Evolutionary conservation across 2,888 invertebrate species (phyloP).

Genomic region (Epiblema foenella): DNA sequence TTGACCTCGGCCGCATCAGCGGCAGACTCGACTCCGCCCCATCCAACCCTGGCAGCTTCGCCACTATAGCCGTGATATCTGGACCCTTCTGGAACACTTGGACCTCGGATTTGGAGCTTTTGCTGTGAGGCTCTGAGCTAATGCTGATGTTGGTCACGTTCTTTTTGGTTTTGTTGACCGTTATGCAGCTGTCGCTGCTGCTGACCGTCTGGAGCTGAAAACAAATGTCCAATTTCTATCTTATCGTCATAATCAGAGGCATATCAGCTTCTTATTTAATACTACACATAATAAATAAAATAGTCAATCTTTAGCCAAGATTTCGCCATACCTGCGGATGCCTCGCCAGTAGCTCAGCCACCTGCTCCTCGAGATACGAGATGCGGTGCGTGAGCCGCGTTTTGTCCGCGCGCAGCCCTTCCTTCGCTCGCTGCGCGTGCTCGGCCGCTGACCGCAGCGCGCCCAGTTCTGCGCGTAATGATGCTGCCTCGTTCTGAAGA

Average conservation of each 20-base stretch:
- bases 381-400: slow-evolving; percentile 94
- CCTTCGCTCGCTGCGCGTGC: slow-evolving; percentile 86
- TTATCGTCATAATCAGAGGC: not conserved
- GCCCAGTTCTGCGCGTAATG: slow-evolving; percentile 85
- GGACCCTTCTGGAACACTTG: slow-evolving; percentile 92
- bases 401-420: slow-evolving; percentile 90
- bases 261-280: not conserved
- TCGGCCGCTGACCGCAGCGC: slow-evolving; percentile 86
- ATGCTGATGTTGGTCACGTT: slow-evolving; percentile 90
- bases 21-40: slow-evolving; percentile 73
- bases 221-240: slow-evolving; percentile 5
- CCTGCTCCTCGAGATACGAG: slow-evolving; percentile 95
- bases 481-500: slow-evolving; percentile 78
- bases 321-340: slow-evolving; percentile 64
- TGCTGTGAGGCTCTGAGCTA: slow-evolving; percentile 81
- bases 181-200: slow-evolving; percentile 78
- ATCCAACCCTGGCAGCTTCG: slow-evolving; percentile 85
- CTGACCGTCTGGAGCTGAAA: slow-evolving; percentile 71
- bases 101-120: slow-evolving; percentile 82
- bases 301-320: not conserved
- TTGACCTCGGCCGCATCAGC: slow-evolving; percentile 81
- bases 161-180: slow-evolving; percentile 85
- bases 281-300: too few species aligned
- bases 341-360: slow-evolving; percentile 85
- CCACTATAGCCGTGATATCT: slow-evolving; percentile 90